Evolutionary conservation across 2,888 invertebrate genomes (phyloP), one percentile per base, ranked within the genome.

Genomic region (Cabera pusaria): DNA sequence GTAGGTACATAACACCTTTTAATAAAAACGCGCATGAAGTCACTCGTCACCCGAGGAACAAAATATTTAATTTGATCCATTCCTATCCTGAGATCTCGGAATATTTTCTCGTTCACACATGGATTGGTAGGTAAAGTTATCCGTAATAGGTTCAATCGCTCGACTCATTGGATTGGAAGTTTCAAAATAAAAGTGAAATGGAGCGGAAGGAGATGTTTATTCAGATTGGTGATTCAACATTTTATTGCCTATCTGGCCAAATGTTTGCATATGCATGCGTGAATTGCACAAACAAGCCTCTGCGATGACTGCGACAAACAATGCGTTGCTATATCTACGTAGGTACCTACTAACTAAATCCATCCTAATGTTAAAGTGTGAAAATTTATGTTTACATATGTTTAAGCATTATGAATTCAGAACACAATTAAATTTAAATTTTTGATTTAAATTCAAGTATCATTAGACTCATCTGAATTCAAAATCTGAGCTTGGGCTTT

Each of bases 171-270:
- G 64, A 66, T 73, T 72, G 79, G 79, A 81, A 80, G 72, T 76
- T 82, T 74, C 61, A 74, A 80, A 81, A 82, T 81, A 80, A 80
- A 77, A 67, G 77, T 66, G 75, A 72, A 80, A 82, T 75, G 77
- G 75, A 61, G 69, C 68, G 80, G 74, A 81, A 79, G 65, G 67
- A 71, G 73, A 68, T 75, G 72, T 68, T 81, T 72, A 76, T 75
- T 74, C 74, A 68, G 60, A 69, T 72, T 73, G 66, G 64, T 68
- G 74, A 77, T 65, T 78, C 69, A 64, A 64, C 68, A 60, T 72
- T 76, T 73, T 72, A 72, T 72, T 76, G 46, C 42, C 28, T 46
- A 40, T 50, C 44, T 52, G 20, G 39, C 35, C 24, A 44, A 45
- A 44, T 19, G 31, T 27, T 34, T 33, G 17, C 11, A 29, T 31